Base-by-base conservation (phyloP, 2,113 vertebrate genomes). In the Echinops telfairi region DNA sequence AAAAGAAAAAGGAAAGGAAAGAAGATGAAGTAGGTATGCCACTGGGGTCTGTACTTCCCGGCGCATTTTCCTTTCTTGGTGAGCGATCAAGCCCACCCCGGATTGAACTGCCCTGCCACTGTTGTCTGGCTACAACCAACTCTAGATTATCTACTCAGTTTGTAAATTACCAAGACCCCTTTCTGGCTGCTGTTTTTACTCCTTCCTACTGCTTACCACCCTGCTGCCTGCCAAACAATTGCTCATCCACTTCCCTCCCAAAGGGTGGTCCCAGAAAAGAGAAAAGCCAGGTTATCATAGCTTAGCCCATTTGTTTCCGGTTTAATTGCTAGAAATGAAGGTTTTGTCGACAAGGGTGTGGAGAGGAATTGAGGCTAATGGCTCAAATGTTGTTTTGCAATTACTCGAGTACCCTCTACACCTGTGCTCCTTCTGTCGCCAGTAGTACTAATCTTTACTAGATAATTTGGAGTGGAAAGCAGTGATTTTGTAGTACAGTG, bases 391-490 rank as follows among this genome's bases (percentile, higher is more conserved):
- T 68, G 64, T 81, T 78, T 86, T 88, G 40, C 86, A 95, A 73
- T 94, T 86, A 77, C 76, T 31, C 40, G 66, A 86, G 53, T 90
- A 43, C 94, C 90, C 88, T 81, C n/a, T 82, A 25, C 10, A 20
- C 58, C 58, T 80, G 23, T 83, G 36, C 87, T 71, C 53, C 68
- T 60, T 77, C 27, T 9, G 0, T 92, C 36, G 71, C 57, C 86
- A 58, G 60, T 62, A 62, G 60, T 3, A 62, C 60, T 62, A 62
- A 62, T 62, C 60, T 62, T 23, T 23, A 62, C 53, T 25, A 70
- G 95, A 76, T 83, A 36, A 87, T 94, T 82, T 94, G 57, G 15
- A 86, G 31, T 43, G 75, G 78, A 91, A 87, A n/a, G 40, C 40
- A 81, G 78, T 73, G 85, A 71, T 27, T 88, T 89, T 94, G 62